Percentiles rank a stretch among this genome's conserved stretches.
Conservation (phyloP, 2,113 vertebrate genomes). For the Poicephalus gulielmi region DNA sequence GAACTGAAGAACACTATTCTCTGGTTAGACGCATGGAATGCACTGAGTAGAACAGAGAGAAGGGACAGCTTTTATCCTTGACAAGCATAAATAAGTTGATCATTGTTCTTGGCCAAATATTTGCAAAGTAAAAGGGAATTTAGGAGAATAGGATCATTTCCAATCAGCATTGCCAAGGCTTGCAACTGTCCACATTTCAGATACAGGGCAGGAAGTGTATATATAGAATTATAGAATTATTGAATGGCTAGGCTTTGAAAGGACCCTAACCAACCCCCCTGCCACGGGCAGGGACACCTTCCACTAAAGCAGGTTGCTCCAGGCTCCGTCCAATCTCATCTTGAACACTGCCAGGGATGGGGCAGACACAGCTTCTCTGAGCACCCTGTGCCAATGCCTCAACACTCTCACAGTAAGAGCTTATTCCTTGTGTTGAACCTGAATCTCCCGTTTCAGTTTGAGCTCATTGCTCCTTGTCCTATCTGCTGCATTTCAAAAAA, state of each 20-base stretch:
- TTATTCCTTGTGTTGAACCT: neutral
- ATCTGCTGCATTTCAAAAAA: neutral
- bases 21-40: neutral
- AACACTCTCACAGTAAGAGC: neutral
- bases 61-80: neutral
- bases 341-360: neutral
- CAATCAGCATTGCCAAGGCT: neutral
- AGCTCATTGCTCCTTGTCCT: neutral
- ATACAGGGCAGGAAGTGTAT: neutral
- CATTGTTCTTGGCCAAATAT: neutral
- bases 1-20: neutral
- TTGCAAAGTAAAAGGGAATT: neutral
- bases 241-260: neutral
- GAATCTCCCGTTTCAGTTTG: neutral
- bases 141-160: neutral
- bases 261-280: neutral
- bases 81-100: neutral
- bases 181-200: neutral
- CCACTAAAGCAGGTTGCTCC: neutral
- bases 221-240: neutral
- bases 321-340: neutral
- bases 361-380: neutral
- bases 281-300: neutral
- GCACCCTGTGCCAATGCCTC: neutral
- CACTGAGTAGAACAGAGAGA: neutral